Conservation (phyloP, 2,113 vertebrate genomes). For the Puma concolor region DNA sequence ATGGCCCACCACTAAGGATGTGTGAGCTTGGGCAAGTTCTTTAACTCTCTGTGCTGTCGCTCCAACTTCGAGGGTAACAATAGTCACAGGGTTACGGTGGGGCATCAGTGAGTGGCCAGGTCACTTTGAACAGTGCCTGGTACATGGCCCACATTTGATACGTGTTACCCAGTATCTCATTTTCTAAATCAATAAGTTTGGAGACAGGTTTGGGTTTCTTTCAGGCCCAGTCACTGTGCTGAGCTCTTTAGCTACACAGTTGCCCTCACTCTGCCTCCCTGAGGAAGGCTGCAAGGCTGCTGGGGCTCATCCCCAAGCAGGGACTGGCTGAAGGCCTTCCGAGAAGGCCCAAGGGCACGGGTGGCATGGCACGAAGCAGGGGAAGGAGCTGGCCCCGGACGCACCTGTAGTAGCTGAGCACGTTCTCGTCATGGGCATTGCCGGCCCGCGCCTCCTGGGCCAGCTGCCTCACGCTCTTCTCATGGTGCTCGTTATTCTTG, state of each 20-base stretch:
- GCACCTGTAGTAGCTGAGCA: constrained; percentile 98
- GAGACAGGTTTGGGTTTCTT: not conserved
- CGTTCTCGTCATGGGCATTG: constrained; percentile 95
- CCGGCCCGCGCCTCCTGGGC: constrained; percentile 96
- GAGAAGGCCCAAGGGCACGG: too few relatives aligned
- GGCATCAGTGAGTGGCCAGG: not conserved
- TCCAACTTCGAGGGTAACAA: not conserved
- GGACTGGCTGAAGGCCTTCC: rapidly evolving
- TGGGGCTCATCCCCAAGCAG: not conserved
- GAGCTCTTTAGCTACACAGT: rapidly evolving
- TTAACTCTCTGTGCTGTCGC: not conserved
- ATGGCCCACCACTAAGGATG: not conserved
- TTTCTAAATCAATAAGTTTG: not conserved
- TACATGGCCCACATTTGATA: not conserved
- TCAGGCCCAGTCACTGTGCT: not conserved
- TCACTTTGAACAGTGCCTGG: not conserved
- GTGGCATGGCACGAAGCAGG: not conserved
- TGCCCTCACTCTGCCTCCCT: rapidly evolving
- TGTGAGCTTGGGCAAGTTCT: not conserved
- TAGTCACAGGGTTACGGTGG: not conserved
- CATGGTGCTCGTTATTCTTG: constrained; percentile 91
- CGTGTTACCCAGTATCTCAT: not conserved
- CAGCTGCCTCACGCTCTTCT: constrained; percentile 96
- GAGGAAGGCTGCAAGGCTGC: rapidly evolving
- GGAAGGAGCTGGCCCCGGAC: rapidly evolving